A percentile compares a stretch with the other conserved stretches of the same genome.
Conservation (phyloP, 2,797 vertebrate genomes). For the Oceanodroma leucorhoa region DNA sequence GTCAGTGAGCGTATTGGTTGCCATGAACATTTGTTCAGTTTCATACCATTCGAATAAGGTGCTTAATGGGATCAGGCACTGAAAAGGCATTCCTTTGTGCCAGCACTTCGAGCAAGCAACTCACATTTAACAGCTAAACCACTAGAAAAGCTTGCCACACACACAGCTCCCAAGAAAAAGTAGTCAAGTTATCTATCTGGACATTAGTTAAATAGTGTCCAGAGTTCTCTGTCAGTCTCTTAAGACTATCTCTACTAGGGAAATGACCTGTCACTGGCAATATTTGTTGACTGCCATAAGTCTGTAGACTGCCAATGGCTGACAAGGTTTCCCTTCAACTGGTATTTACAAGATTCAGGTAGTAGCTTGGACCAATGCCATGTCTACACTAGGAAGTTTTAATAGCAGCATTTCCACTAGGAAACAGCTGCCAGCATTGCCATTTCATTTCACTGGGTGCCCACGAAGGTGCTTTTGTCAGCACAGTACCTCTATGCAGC, state of each 20-base stretch:
- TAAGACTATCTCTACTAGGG: background rate
- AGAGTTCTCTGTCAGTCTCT: background rate
- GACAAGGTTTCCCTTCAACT: background rate
- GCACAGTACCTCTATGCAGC: background rate
- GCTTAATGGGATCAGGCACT: background rate
- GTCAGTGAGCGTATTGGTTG: background rate
- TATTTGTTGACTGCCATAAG: background rate
- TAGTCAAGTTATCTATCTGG: background rate
- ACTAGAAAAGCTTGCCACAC: background rate
- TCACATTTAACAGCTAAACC: background rate
- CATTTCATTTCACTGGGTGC: background rate
- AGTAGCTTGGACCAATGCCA: background rate
- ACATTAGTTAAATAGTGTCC: background rate
- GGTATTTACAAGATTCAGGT: background rate
- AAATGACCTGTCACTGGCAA: background rate
- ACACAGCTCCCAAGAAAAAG: background rate
- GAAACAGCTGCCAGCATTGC: background rate
- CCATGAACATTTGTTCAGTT: background rate
- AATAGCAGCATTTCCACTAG: background rate
- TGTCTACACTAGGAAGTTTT: background rate
- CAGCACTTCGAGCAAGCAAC: background rate
- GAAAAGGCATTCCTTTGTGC: background rate
- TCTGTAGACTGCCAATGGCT: background rate
- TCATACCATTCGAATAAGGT: background rate
- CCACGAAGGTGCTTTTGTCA: background rate